Conservation (phyloP, 2,888 invertebrate genomes). For the Spialia ferax region DNA sequence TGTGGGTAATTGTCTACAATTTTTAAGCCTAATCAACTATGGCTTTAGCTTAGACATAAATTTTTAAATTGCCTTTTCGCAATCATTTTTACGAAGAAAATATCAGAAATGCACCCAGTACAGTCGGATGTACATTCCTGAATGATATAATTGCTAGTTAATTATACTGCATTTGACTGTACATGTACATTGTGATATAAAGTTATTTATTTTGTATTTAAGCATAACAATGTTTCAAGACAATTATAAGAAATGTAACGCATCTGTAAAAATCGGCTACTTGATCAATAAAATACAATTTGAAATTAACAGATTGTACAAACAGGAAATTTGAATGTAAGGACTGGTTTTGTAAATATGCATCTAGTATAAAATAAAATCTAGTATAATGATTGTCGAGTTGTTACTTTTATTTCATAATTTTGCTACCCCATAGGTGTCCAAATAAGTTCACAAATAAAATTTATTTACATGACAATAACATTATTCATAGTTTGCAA, state of each 20-base stretch:
- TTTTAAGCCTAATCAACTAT: slow-evolving; percentile 20
- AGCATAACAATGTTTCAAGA: slow-evolving; percentile 59
- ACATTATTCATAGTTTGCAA: slow-evolving; percentile 47
- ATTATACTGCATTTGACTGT: slow-evolving; percentile 53
- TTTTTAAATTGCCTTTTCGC: slow-evolving; percentile 67
- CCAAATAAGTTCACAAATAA: not conserved
- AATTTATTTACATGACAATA: slow-evolving; percentile 3
- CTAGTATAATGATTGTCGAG: slow-evolving; percentile 82
- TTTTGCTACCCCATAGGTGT: slow-evolving; percentile 18
- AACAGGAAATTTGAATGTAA: slow-evolving; percentile 55
- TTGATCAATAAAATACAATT: slow-evolving; percentile 37
- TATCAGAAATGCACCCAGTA: slow-evolving; percentile 69
- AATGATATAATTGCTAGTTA: slow-evolving; percentile 19
- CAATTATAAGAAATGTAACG: slow-evolving; percentile 44
- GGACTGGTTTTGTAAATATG: slow-evolving; percentile 78
- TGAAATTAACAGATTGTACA: slow-evolving; percentile 56
- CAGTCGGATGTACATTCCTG: slow-evolving; percentile 56
- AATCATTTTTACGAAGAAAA: slow-evolving; percentile 79
- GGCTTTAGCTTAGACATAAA: slow-evolving; percentile 62
- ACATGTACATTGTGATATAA: slow-evolving; percentile 66
- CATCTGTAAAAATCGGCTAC: slow-evolving; percentile 47
- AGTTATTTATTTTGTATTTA: slow-evolving; percentile 76
- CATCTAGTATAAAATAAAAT: slow-evolving; percentile 77
- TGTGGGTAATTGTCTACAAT: not conserved
- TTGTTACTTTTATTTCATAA: slow-evolving; percentile 61